Percentiles rank a stretch among this genome's conserved stretches.
Evolutionary conservation across 2,797 vertebrate species (phyloP).

Genomic region (Danio aesculapii): DNA sequence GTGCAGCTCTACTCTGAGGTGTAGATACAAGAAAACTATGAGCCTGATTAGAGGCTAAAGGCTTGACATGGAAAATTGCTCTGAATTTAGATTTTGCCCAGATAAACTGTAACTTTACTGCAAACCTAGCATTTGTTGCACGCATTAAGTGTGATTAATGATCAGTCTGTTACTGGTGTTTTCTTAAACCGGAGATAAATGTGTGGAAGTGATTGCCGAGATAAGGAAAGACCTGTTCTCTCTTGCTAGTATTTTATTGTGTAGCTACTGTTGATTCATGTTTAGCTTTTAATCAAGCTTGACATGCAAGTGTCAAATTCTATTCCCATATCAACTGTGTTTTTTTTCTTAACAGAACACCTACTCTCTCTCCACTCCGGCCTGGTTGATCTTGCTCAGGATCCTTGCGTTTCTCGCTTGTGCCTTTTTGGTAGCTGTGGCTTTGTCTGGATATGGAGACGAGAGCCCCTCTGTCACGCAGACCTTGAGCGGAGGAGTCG

Average conservation of each 20-base stretch:
- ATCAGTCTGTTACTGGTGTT: neutral
- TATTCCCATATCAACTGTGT: constrained; percentile 9
- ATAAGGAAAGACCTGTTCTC: constrained; percentile 35
- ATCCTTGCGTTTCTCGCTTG: constrained; percentile 88
- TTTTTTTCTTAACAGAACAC: constrained; percentile 77
- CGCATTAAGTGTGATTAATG: constrained; percentile 39
- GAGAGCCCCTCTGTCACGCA: constrained; percentile 58
- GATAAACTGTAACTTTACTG: constrained; percentile 17
- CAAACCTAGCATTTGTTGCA: neutral
- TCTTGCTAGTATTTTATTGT: constrained; percentile 24
- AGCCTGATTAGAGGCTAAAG: constrained; percentile 6
- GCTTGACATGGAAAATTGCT: constrained; percentile 11
- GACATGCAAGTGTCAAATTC: neutral
- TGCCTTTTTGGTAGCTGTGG: constrained; percentile 81
- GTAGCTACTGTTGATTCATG: constrained; percentile 7
- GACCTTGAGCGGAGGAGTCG: constrained; percentile 61
- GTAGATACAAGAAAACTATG: neutral
- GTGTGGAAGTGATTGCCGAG: constrained; percentile 15
- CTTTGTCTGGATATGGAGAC: constrained; percentile 71
- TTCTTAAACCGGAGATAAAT: constrained; percentile 23
- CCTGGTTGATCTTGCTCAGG: constrained; percentile 84
- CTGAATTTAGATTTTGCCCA: constrained; percentile 21
- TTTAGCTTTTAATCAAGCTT: constrained; percentile 16
- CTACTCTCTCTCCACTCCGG: constrained; percentile 77
- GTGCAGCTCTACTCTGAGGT: neutral